Conservation (phyloP, 2,113 vertebrate species). For the Meleagris gallopavo region DNA sequence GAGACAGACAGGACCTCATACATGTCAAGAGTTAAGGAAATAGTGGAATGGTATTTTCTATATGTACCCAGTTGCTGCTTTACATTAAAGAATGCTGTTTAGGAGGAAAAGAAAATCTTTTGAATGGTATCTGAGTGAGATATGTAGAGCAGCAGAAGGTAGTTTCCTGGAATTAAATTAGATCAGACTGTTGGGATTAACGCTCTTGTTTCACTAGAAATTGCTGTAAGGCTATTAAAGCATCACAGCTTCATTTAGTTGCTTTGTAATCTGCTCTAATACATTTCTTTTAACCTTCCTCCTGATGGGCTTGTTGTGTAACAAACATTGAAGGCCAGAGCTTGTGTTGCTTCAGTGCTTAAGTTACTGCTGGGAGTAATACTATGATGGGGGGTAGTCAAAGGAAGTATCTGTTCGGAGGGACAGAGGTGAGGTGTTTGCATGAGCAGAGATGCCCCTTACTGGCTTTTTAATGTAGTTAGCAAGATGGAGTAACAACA, state of each 20-base stretch:
- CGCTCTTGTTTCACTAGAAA: neutral
- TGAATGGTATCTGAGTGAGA: neutral
- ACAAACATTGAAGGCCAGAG: neutral
- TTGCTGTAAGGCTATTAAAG: constrained; percentile 18
- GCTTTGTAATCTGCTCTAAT: constrained; percentile 34
- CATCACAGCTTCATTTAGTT: constrained; percentile 2
- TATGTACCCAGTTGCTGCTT: neutral
- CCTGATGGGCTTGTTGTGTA: neutral
- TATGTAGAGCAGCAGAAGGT: neutral
- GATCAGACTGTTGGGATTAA: neutral
- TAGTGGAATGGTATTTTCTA: neutral
- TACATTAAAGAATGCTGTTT: neutral
- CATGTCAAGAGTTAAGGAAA: neutral
- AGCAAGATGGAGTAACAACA: neutral
- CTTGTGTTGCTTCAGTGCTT: neutral
- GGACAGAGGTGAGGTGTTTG: neutral
- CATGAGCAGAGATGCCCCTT: neutral
- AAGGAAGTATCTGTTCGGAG: neutral
- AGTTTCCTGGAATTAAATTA: neutral
- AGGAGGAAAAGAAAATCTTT: neutral
- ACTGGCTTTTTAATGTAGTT: neutral
- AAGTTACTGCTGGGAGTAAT: neutral
- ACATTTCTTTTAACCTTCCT: neutral
- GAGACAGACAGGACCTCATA: neutral
- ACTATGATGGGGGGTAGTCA: too few relatives aligned